Percentiles rank a stretch among this genome's conserved stretches.
Conservation (phyloP, 2,113 vertebrate species). For the Peromyscus polionotus region DNA sequence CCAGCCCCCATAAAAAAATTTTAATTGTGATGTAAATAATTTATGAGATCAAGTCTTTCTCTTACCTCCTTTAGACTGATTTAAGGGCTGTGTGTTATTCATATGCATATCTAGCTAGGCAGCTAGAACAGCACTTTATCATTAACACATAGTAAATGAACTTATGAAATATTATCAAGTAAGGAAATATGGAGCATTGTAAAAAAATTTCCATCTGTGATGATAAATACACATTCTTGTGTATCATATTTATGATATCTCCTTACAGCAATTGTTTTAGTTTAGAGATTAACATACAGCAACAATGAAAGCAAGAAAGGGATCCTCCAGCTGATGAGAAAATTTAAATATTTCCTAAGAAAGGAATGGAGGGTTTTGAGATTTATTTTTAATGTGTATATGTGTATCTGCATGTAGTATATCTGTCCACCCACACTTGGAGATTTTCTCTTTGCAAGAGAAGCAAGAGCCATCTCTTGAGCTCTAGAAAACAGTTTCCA, state of each 20-base stretch:
- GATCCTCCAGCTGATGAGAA: neutral
- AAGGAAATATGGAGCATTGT: neutral
- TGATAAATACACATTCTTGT: neutral
- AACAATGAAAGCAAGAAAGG: neutral
- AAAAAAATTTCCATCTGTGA: neutral
- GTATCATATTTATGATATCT: neutral
- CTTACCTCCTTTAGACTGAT: neutral
- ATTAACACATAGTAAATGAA: neutral
- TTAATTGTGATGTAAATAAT: neutral
- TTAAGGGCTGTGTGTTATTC: neutral
- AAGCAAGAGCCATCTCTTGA: neutral
- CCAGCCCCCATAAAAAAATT: neutral
- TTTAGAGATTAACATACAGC: neutral
- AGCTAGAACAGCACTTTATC: neutral
- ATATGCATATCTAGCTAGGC: neutral
- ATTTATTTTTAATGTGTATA: neutral
- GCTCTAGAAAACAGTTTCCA: neutral
- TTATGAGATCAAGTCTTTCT: neutral
- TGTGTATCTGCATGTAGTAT: neutral
- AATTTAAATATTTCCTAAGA: neutral
- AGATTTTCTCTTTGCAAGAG: neutral
- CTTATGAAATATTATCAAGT: neutral
- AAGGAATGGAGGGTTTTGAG: neutral
- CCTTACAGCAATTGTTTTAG: neutral
- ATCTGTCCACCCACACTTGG: neutral